These are phyloP conservation scores for Nanorana parkeri DNA, from an alignment of 2,113 vertebrate genomes.

Conservation along the genomic window DNA sequence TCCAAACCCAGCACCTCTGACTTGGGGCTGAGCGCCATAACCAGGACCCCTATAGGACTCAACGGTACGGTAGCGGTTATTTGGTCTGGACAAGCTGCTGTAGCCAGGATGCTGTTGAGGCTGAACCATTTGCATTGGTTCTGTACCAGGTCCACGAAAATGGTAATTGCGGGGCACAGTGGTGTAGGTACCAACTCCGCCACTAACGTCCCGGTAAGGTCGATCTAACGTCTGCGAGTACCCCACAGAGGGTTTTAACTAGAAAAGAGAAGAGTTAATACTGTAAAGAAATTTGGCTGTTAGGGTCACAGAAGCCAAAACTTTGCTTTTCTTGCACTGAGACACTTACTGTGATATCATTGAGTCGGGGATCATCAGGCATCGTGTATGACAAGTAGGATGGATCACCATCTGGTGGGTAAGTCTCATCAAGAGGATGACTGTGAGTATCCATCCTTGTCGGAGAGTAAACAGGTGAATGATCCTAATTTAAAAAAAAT, in stretches of 20 bases:
- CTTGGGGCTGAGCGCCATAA: conserved; percentile 50
- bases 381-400: conserved; percentile 38
- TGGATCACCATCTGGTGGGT: conserved; percentile 30
- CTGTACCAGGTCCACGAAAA: conserved; percentile 48
- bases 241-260: conserved; percentile 21
- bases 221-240: conserved; percentile 52
- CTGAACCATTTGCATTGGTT: conserved; percentile 26
- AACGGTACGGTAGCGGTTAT: conserved; percentile 39
- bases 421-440: conserved; percentile 43
- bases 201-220: conserved; percentile 31
- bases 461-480: conserved; percentile 35
- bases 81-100: conserved; percentile 49
- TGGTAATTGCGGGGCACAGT: conserved; percentile 53
- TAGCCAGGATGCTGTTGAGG: conserved; percentile 41
- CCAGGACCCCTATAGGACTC: conserved; percentile 48
- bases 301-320: not conserved
- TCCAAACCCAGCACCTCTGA: conserved; percentile 39
- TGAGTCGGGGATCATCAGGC: conserved; percentile 16
- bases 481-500: conserved; percentile 6
- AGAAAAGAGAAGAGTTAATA: not conserved
- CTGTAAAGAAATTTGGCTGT: not conserved
- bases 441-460: conserved; percentile 37
- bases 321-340: not conserved
- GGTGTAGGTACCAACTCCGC: conserved; percentile 23
- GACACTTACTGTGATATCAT: conserved; percentile 36